Conservation (phyloP, 2,888 invertebrate species). For the Pasiphila rectangulata region DNA sequence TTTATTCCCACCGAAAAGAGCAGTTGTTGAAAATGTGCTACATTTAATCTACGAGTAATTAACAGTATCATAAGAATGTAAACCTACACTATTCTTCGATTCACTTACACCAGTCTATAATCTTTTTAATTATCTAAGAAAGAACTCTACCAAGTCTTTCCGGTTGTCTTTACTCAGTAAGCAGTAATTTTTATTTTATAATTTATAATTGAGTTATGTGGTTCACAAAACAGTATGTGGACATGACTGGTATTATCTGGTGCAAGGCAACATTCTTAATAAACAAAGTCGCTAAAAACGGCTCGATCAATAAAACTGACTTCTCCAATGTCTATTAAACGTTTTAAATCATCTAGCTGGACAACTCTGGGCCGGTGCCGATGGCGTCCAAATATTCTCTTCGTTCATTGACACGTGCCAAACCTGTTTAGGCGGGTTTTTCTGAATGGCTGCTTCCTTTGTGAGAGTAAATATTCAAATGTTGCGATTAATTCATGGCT, state of each 20-base stretch:
- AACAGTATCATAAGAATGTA: no score
- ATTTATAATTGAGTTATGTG: no score
- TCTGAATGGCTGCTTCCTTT: conserved; percentile 79
- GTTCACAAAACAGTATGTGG: no score
- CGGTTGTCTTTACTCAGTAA: no score
- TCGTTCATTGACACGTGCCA: conserved; percentile 80
- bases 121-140: no score
- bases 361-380: conserved; percentile 50
- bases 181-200: no score
- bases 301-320: conserved; percentile 59
- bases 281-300: conserved; percentile 41
- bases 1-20: no score
- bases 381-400: conserved; percentile 73
- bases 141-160: no score
- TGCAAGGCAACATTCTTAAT: conserved; percentile 13
- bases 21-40: no score
- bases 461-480: conserved; percentile 79
- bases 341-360: conserved; percentile 70
- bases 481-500: conserved; percentile 81
- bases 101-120: no score
- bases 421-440: conserved; percentile 77
- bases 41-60: no score
- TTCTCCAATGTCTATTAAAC: conserved; percentile 66
- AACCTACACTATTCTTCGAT: no score
- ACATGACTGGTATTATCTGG: not conserved